phyloP scores from a whole-genome alignment of 1,140 invertebrate species.

The Acromyrmex charruanus region DNA sequence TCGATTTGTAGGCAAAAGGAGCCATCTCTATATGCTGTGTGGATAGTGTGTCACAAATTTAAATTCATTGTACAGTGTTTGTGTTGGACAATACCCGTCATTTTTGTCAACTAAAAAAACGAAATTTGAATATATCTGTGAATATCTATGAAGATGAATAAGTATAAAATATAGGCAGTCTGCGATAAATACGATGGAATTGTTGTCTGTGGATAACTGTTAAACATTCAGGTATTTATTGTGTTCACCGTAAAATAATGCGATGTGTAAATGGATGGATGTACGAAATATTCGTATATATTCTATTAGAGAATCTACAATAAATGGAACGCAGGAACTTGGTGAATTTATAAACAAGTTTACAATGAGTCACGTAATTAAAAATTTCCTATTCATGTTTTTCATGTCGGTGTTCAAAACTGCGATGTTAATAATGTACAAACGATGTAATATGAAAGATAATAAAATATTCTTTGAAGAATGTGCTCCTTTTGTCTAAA shows the following conservation, averaged over 20 bases:
- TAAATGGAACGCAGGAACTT: slow-evolving; percentile 3
- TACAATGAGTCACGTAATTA: slow-evolving; percentile 18
- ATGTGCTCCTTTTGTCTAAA: not conserved
- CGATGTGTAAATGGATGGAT: slow-evolving; percentile 27
- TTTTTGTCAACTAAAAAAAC: slow-evolving; percentile 16
- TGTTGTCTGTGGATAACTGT: slow-evolving; percentile 48
- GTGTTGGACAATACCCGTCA: slow-evolving; percentile 11
- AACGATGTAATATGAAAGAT: slow-evolving; percentile 60
- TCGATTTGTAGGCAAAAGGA: no score
- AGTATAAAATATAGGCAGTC: slow-evolving; percentile 14
- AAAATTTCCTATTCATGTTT: slow-evolving; percentile 51
- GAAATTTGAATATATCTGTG: slow-evolving; percentile 6
- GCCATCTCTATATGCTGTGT: no score
- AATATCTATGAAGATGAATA: not conserved
- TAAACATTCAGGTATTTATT: slow-evolving; percentile 45
- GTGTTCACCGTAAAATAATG: slow-evolving; percentile 51
- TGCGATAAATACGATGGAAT: not conserved
- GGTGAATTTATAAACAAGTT: slow-evolving; percentile 37
- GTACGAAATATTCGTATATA: slow-evolving; percentile 30
- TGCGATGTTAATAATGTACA: slow-evolving; percentile 50
- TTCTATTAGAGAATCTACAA: slow-evolving; percentile 11
- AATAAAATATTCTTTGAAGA: slow-evolving; percentile 74
- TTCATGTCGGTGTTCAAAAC: slow-evolving; percentile 35
- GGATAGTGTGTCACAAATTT: not conserved
- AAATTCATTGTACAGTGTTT: slow-evolving; percentile 16